Percentiles rank a stretch among this genome's conserved stretches.
Evolutionary conservation across 2,797 vertebrate species (phyloP).

Genomic region (Diglossa cyanea): DNA sequence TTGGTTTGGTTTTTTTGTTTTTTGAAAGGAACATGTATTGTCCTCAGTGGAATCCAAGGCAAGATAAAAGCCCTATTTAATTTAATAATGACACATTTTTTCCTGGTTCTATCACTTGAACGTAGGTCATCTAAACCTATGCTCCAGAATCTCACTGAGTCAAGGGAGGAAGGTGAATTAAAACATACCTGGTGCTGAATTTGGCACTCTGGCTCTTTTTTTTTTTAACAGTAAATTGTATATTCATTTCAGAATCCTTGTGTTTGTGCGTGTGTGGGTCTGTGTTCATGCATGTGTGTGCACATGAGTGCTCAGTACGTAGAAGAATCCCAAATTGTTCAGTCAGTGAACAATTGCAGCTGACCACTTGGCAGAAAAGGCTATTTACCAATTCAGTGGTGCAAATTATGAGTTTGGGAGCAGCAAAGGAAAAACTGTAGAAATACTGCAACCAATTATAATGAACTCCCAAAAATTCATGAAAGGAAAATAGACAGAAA

Average conservation of each 20-base stretch:
- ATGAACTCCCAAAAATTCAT: not conserved
- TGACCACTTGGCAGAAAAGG: not conserved
- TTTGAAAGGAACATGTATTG: not conserved
- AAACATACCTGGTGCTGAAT: conserved; percentile 22
- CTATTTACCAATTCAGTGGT: not conserved
- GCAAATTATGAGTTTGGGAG: not conserved
- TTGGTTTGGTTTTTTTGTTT: not conserved
- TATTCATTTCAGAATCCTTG: not conserved
- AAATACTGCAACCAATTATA: not conserved
- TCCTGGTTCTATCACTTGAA: conserved; percentile 20
- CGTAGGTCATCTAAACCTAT: not conserved
- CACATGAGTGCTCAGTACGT: not conserved
- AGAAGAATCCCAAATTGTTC: not conserved
- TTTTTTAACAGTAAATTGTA: not conserved
- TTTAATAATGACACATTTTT: not conserved
- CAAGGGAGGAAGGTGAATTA: not conserved
- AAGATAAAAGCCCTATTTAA: conserved; percentile 2
- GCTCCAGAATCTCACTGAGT: not conserved
- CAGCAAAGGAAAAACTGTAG: not conserved
- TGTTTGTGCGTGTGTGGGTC: not conserved
- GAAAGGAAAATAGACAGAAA: not conserved
- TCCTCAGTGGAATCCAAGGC: not conserved
- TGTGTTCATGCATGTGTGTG: not conserved
- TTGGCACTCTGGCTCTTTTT: not conserved
- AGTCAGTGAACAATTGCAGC: not conserved